Percentiles rank a stretch among this genome's conserved stretches.
Evolutionary conservation across 2,888 invertebrate genomes (phyloP).

Genomic region (Drosophila multiciliata): DNA sequence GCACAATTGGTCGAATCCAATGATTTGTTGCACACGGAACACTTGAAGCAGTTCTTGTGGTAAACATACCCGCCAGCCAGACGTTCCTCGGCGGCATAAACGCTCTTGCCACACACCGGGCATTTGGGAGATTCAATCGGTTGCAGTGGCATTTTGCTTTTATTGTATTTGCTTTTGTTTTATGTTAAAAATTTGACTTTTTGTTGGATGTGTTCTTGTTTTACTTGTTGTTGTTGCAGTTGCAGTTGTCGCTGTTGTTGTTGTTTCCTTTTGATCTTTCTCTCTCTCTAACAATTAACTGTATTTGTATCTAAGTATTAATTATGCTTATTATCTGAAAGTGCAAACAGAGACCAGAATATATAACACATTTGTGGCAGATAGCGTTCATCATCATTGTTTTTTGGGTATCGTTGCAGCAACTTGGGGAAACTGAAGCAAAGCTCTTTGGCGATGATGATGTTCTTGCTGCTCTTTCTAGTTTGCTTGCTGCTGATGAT

Average conservation of each 20-base stretch:
- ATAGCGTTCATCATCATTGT: conserved; percentile 36
- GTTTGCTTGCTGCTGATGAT: conserved; percentile 5
- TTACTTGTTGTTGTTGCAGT: neutral
- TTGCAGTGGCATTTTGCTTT: conserved; percentile 61
- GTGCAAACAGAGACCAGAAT: conserved; percentile 62
- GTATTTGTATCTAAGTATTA: conserved; percentile 55
- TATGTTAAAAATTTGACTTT: neutral
- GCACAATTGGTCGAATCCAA: conserved; percentile 74
- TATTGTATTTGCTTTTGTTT: conserved; percentile 6
- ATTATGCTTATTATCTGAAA: conserved; percentile 77
- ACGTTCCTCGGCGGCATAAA: conserved; percentile 73
- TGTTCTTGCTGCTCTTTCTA: conserved; percentile 5
- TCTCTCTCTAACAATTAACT: conserved; percentile 45
- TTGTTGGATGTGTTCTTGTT: neutral
- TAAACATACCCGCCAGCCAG: conserved; percentile 72
- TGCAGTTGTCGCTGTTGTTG: neutral
- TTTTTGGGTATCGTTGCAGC: conserved; percentile 11
- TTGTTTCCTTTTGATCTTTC: conserved; percentile 27
- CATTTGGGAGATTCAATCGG: conserved; percentile 74
- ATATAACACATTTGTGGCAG: conserved; percentile 49
- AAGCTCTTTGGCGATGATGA: conserved; percentile 26
- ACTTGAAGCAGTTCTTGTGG: conserved; percentile 79
- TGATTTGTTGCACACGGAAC: conserved; percentile 78
- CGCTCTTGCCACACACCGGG: conserved; percentile 73
- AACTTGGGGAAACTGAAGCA: conserved; percentile 31